phyloP scores from a whole-genome alignment of 1,140 invertebrate genomes.

The Aphaenogaster floridana region DNA sequence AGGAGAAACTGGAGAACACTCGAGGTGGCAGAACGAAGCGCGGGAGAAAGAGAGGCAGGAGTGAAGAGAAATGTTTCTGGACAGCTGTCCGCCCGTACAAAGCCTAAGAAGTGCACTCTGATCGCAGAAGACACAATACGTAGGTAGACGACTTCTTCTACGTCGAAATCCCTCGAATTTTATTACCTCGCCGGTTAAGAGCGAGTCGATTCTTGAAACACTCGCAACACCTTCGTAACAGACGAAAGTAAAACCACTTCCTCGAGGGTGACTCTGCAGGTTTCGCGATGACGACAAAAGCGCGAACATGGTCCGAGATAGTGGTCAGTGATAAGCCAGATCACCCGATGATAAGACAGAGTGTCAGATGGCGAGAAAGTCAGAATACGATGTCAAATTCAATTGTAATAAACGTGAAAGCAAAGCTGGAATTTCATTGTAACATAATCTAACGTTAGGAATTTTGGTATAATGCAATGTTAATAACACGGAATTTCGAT shows the following conservation, averaged over 20 bases:
- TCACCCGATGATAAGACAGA: conserved; percentile 20
- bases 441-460: background rate
- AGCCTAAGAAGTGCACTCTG: conserved; percentile 17
- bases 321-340: background rate
- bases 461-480: conserved; percentile 7
- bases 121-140: conserved; percentile 58
- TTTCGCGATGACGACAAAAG: conserved; percentile 13
- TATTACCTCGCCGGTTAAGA: conserved; percentile 38
- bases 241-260: background rate
- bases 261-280: background rate
- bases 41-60: background rate
- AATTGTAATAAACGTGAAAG: conserved; percentile 8
- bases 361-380: conserved; percentile 26
- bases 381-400: background rate
- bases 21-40: conserved; percentile 5
- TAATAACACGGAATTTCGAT: background rate
- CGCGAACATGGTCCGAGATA: background rate
- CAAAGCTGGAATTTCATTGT: conserved; percentile 23
- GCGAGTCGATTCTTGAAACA: conserved; percentile 22
- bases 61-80: conserved; percentile 47
- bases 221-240: conserved; percentile 2
- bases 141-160: conserved; percentile 32
- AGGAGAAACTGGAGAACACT: conserved; percentile 59
- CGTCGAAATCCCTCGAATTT: conserved; percentile 42
- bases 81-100: conserved; percentile 30